phyloP scores from a whole-genome alignment of 2,113 vertebrate species.

The Ovis canadensis region DNA sequence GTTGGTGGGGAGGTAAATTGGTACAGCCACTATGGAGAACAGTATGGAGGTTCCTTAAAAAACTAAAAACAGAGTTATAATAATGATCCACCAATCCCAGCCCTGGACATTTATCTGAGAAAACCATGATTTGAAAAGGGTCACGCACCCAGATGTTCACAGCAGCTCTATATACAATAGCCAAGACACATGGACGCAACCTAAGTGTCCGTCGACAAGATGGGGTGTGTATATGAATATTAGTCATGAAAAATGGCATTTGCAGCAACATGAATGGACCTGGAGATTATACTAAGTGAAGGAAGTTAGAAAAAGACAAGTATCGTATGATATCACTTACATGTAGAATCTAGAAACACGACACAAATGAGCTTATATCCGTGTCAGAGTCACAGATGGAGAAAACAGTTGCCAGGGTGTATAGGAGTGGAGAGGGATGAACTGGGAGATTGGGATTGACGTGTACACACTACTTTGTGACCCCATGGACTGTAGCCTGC shows the following conservation, averaged over 20 bases:
- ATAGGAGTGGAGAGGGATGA: neutral
- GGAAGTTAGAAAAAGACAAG: neutral
- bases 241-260: neutral
- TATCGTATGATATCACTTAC: neutral
- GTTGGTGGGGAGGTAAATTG: neutral
- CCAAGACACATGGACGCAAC: neutral
- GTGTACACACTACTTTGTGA: neutral
- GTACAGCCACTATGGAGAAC: neutral
- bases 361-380: neutral
- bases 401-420: neutral
- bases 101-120: neutral
- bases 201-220: neutral
- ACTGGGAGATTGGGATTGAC: neutral
- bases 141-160: neutral
- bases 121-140: neutral
- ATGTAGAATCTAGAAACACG: neutral
- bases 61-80: neutral
- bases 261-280: neutral
- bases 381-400: neutral
- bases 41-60: neutral
- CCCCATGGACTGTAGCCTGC: neutral
- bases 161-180: neutral
- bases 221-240: neutral
- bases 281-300: neutral
- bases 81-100: neutral